Conservation (phyloP, 2,113 vertebrate genomes). For the Callaeas wilsoni region DNA sequence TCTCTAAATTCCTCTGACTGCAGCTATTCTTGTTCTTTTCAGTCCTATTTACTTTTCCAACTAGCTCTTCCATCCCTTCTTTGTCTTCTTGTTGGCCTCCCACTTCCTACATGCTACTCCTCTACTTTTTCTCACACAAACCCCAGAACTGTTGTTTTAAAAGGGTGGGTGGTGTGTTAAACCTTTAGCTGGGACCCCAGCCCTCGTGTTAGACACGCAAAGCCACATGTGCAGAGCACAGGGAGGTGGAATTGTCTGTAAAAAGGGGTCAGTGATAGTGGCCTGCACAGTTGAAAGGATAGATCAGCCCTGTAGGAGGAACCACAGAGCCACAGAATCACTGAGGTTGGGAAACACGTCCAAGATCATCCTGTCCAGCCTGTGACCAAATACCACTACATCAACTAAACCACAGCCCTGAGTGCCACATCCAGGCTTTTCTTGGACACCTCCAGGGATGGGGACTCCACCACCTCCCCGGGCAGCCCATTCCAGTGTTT, state of each 20-base stretch:
- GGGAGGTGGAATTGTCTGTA: not conserved
- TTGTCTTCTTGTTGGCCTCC: not conserved
- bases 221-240: rapidly evolving
- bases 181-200: not conserved
- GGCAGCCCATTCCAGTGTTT: not conserved
- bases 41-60: not conserved
- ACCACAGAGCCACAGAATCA: not conserved
- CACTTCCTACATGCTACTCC: not conserved
- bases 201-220: rapidly evolving
- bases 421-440: rapidly evolving
- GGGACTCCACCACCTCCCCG: not conserved
- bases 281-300: not conserved
- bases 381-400: rapidly evolving
- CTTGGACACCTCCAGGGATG: not conserved
- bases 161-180: not conserved
- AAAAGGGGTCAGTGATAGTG: not conserved
- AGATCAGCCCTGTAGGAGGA: not conserved
- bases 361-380: not conserved
- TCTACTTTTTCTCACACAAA: not conserved
- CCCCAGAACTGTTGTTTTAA: not conserved
- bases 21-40: not conserved
- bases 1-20: not conserved
- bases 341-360: not conserved
- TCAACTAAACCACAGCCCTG: not conserved
- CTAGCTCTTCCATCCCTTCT: not conserved